Evolutionary conservation across 2,113 vertebrate genomes (phyloP), one percentile per base, ranked within the genome.

Genomic region (Hemibagrus wyckioides): DNA sequence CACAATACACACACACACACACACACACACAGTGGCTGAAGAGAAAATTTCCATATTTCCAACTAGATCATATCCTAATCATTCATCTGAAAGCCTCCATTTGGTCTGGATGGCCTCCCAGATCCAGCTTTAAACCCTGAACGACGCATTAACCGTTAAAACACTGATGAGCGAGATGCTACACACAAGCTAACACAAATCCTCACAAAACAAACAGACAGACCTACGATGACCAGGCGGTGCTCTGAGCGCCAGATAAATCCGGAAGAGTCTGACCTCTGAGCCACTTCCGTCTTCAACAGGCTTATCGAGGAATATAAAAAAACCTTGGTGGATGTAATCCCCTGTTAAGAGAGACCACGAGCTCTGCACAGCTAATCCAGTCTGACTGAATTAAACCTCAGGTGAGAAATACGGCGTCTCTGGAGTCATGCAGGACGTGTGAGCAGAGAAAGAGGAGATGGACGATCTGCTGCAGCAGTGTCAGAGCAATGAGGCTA

Each of bases 211-310:
- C 61, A 71, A 69, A 80, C 41, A 69, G 52, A 30, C n/a, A n/a
- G n/a, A n/a, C n/a, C 36, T 36, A 41, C n/a, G 52, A 69, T 19
- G 25, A 80, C 21, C 39, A 57, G 21, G 65, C 36, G 21, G 48
- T 15, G 28, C 61, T 81, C 30, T 33, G 23, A n/a, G 52, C 48
- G 50, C 84, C 73, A 61, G 44, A 82, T 44, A 82, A 44, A 59
- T 50, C 61, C 25, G n/a, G 36, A 84, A 30, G 69, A 76, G 36
- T 41, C 69, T 76, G 83, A 85, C 69, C 83, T 76, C 36, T n/a
- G 69, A 71, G 11, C 69, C 39, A 50, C 67, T 56, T 84, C 84
- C 39, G 17, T 30, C 71, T 33, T 57, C 39, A 28, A 48, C 39
- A 48, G 69, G 25, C 69, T 76, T 61, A 61, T 30, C 28, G 25